These are phyloP conservation scores for Lota lota DNA, from an alignment of 2,113 vertebrate species.

Conservation along the genomic window DNA sequence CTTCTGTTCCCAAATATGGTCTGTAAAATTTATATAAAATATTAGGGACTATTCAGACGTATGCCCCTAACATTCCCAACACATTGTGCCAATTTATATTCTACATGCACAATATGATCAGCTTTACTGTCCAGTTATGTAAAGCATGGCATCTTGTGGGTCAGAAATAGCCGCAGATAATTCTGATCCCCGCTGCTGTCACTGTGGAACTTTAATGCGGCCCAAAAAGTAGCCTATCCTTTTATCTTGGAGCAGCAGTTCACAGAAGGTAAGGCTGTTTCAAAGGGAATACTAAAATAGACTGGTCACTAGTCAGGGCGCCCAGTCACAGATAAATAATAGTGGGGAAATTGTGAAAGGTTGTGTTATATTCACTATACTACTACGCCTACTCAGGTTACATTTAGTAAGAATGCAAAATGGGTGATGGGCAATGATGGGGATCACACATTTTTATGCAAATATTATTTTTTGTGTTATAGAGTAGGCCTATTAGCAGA, in stretches of 20 bases:
- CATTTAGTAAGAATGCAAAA: too few species aligned
- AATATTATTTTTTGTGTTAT: too few species aligned
- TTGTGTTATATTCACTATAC: not conserved
- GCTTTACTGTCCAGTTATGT: conserved; percentile 44
- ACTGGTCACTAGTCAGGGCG: conserved; percentile 24
- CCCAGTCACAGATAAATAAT: conserved; percentile 8
- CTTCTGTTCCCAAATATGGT: too few species aligned
- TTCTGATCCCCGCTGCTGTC: conserved; percentile 44
- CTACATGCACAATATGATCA: too few species aligned
- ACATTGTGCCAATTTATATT: too few species aligned
- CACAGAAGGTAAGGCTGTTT: conserved; percentile 40
- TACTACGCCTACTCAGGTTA: too few species aligned
- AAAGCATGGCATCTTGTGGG: conserved; percentile 30
- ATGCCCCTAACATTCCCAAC: too few species aligned
- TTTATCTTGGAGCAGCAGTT: conserved; percentile 42
- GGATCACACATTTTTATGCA: too few species aligned
- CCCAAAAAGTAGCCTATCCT: conserved; percentile 23
- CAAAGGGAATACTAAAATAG: conserved; percentile 48
- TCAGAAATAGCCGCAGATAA: conserved; percentile 53
- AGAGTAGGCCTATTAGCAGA: too few species aligned
- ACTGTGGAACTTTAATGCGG: conserved; percentile 15
- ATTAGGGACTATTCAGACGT: too few species aligned
- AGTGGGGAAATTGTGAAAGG: conserved; percentile 22
- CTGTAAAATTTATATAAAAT: too few species aligned
- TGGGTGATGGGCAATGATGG: too few species aligned